phyloP scores from a whole-genome alignment of 2,797 vertebrate genomes.

The Bovichtus variegatus region DNA sequence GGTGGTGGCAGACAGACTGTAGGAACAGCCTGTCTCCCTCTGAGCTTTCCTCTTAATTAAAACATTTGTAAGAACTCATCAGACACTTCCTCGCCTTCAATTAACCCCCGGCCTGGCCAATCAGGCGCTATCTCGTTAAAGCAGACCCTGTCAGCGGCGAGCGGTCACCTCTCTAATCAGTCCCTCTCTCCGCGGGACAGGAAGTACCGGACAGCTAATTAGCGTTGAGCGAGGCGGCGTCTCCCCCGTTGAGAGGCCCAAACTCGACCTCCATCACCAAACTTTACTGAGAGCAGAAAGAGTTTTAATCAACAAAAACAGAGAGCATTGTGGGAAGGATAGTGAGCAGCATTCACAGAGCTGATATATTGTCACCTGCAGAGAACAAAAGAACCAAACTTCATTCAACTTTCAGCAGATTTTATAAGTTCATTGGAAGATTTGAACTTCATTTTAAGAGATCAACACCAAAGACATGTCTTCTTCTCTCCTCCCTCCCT shows the following conservation, averaged over 20 bases:
- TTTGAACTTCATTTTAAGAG: background rate
- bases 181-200: conserved; percentile 54
- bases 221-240: background rate
- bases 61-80: conserved; percentile 20
- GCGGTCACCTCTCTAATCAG: conserved; percentile 64
- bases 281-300: conserved; percentile 7
- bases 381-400: conserved; percentile 8
- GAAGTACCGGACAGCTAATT: conserved; percentile 64
- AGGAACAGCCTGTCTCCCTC: background rate
- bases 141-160: conserved; percentile 17
- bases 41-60: conserved; percentile 67
- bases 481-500: too few relatives aligned
- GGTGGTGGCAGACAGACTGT: background rate
- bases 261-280: conserved; percentile 49
- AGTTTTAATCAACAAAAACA: background rate
- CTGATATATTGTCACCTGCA: background rate
- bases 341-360: background rate
- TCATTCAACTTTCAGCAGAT: conserved; percentile 18
- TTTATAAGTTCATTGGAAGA: background rate
- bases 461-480: background rate
- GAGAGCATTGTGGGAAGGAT: conserved; percentile 34
- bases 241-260: conserved; percentile 26
- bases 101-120: conserved; percentile 71
- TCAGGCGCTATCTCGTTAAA: conserved; percentile 70
- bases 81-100: conserved; percentile 45